phyloP scores from a whole-genome alignment of 2,888 invertebrate species.

The Cartodere bifasciata region DNA sequence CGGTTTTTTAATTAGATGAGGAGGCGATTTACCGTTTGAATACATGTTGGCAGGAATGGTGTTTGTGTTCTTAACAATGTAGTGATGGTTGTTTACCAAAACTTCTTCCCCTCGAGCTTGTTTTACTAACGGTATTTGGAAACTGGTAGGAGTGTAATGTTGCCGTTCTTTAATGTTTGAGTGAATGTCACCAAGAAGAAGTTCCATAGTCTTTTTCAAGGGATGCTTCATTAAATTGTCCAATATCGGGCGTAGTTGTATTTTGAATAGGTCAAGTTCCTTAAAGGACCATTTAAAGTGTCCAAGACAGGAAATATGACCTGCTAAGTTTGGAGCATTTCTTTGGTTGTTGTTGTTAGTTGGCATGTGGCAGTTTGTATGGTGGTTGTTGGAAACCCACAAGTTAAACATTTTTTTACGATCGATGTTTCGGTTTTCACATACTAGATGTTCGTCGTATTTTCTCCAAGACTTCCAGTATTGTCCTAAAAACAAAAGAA shows the following conservation, averaged over 20 bases:
- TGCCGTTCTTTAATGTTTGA: conserved; percentile 33
- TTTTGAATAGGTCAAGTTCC: conserved; percentile 40
- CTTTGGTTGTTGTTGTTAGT: conserved; percentile 21
- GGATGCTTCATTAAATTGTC: conserved; percentile 16
- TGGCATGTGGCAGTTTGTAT: conserved; percentile 19
- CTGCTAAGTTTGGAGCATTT: conserved; percentile 20
- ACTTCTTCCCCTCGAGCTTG: conserved; percentile 23
- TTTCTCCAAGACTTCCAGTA: conserved; percentile 27
- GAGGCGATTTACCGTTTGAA: conserved; percentile 35
- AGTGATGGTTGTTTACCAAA: conserved; percentile 21
- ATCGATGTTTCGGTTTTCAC: conserved; percentile 22
- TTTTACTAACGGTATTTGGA: conserved; percentile 39
- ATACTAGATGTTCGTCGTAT: conserved; percentile 29
- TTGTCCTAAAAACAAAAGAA: conserved; percentile 19
- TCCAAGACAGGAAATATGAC: conserved; percentile 36
- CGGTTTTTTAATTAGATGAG: conserved; percentile 35
- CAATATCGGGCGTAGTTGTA: conserved; percentile 33
- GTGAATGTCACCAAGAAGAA: conserved; percentile 42
- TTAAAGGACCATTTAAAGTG: conserved; percentile 40
- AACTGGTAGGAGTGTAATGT: conserved; percentile 40
- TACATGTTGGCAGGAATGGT: conserved; percentile 30
- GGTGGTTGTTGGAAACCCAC: conserved; percentile 18
- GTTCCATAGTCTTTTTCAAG: conserved; percentile 29
- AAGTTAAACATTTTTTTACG: conserved; percentile 20
- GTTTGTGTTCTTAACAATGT: conserved; percentile 24